A percentile compares a stretch with the other conserved stretches of the same genome.
phyloP scores from a whole-genome alignment of 2,888 invertebrate genomes.

The Mantis religiosa region DNA sequence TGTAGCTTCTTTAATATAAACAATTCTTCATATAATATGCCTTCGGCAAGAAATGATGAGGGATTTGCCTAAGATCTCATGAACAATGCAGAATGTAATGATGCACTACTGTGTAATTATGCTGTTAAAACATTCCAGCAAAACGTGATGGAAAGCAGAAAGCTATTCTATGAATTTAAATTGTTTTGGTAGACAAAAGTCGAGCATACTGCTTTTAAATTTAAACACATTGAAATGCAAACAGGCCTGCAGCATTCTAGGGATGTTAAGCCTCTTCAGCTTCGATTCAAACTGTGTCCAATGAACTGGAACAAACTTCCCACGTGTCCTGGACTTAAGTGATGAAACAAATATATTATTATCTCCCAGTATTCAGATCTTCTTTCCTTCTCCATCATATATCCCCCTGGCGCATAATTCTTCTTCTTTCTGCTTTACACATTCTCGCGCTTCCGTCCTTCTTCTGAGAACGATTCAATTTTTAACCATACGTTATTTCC shows the following conservation, averaged over 20 bases:
- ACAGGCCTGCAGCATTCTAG: neutral
- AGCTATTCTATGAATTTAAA: too few species aligned
- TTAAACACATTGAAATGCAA: neutral
- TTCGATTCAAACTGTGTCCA: neutral
- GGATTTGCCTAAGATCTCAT: too few species aligned
- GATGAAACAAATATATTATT: neutral
- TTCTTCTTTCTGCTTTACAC: neutral
- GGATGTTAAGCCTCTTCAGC: neutral
- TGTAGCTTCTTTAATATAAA: too few species aligned
- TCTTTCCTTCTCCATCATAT: neutral
- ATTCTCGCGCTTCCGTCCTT: neutral
- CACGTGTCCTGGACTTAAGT: neutral
- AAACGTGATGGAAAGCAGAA: too few species aligned
- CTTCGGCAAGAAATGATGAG: too few species aligned
- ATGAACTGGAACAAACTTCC: neutral
- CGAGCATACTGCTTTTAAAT: too few species aligned
- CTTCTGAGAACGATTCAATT: neutral
- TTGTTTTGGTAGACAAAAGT: too few species aligned
- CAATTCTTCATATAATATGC: too few species aligned
- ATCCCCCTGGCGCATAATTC: neutral
- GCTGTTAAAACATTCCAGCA: too few species aligned
- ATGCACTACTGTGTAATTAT: too few species aligned
- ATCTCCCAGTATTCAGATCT: neutral
- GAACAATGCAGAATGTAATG: too few species aligned
- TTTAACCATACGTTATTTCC: neutral